phyloP scores from a whole-genome alignment of 2,113 vertebrate species.

The Syngnathus scovelli region DNA sequence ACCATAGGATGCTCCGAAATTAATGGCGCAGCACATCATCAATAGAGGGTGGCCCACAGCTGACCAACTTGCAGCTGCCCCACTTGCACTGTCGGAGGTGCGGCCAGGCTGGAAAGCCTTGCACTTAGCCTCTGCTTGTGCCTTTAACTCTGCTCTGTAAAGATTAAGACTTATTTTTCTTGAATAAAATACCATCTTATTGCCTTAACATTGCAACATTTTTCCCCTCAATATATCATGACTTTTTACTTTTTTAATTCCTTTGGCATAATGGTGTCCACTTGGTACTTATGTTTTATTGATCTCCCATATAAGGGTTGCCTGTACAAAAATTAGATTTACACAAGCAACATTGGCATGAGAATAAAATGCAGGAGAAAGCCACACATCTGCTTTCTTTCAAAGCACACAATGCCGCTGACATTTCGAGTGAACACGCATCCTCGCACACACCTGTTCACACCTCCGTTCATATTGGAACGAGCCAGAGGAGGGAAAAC shows the following conservation, averaged over 20 bases:
- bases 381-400: slow-evolving; percentile 6
- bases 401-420: neutral
- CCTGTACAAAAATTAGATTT: neutral
- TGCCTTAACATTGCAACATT: no score
- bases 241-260: no score
- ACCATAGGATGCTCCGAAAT: neutral
- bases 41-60: neutral
- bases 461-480: neutral
- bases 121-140: neutral
- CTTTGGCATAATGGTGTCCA: no score
- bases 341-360: neutral
- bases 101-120: neutral
- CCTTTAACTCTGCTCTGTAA: neutral
- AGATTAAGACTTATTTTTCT: neutral
- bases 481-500: slow-evolving; percentile 1
- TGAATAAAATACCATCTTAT: neutral
- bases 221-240: no score
- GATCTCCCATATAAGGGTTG: no score
- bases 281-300: no score
- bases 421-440: slow-evolving; percentile 7
- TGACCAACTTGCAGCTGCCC: neutral
- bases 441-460: slow-evolving; percentile 1
- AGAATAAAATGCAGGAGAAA: neutral
- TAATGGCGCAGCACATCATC: neutral
- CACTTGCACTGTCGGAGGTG: neutral